phyloP scores from a whole-genome alignment of 2,113 vertebrate species.

The Rissa tridactyla region DNA sequence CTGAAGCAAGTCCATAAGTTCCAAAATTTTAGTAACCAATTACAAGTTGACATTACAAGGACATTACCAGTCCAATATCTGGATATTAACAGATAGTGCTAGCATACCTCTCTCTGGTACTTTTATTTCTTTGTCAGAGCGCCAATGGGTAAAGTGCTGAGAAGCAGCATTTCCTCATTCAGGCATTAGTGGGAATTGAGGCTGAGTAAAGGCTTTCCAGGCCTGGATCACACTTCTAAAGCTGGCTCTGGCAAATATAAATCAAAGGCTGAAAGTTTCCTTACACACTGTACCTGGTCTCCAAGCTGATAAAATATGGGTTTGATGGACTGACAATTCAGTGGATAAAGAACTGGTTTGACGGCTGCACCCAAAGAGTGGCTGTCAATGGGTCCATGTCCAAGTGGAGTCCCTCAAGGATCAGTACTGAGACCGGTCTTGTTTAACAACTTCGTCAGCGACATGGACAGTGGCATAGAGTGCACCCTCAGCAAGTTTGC shows the following conservation, averaged over 20 bases:
- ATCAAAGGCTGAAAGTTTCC: neutral
- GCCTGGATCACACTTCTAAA: neutral
- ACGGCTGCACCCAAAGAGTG: too few relatives aligned
- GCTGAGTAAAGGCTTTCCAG: neutral
- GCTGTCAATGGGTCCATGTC: too few relatives aligned
- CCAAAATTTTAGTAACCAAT: neutral
- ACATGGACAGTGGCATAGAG: too few relatives aligned
- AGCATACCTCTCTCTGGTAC: neutral
- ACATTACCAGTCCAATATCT: neutral
- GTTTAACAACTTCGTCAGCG: too few relatives aligned
- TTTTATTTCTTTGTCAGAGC: neutral
- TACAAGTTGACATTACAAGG: neutral
- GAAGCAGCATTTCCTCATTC: neutral
- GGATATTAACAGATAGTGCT: too few relatives aligned
- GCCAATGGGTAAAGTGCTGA: neutral
- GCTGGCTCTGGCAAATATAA: neutral
- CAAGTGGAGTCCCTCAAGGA: too few relatives aligned
- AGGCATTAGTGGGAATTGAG: neutral
- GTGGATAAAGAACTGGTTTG: too few relatives aligned
- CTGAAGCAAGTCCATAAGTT: neutral
- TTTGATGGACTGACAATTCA: too few relatives aligned
- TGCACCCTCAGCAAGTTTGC: too few relatives aligned
- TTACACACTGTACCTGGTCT: neutral
- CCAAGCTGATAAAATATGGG: too few relatives aligned
- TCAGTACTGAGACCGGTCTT: too few relatives aligned